Percentiles rank a stretch among this genome's conserved stretches.
These are phyloP conservation scores for Lasioglossum baleicum DNA, from an alignment of 1,140 invertebrate species.

Conservation along the genomic window DNA sequence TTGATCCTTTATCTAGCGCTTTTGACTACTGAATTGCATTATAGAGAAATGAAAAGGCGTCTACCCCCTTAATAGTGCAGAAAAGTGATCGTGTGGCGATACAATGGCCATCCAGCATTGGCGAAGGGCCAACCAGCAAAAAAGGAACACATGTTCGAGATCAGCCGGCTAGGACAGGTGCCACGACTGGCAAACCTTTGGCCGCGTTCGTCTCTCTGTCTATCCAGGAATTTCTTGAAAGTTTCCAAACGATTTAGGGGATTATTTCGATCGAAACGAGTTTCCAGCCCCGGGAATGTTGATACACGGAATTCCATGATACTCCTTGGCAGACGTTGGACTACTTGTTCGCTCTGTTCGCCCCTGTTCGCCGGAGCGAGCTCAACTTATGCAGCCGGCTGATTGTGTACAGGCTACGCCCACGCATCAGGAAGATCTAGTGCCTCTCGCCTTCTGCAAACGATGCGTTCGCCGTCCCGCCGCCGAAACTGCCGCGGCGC, in stretches of 20 bases:
- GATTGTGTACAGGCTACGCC: not conserved
- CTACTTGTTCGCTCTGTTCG: not conserved
- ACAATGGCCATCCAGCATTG: constrained; percentile 56
- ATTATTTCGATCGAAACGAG: constrained; percentile 29
- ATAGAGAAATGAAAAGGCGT: no score
- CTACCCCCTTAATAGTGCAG: not conserved
- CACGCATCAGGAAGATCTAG: not conserved
- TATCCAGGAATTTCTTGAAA: constrained; percentile 43
- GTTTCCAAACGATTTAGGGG: constrained; percentile 21
- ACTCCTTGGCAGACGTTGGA: not conserved
- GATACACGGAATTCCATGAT: constrained; percentile 31
- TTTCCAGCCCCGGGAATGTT: constrained; percentile 30
- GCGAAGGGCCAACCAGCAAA: constrained; percentile 71
- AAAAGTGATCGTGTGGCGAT: constrained; percentile 48
- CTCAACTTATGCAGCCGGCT: constrained; percentile 18
- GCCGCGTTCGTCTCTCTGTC: constrained; percentile 55
- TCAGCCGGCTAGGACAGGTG: constrained; percentile 75
- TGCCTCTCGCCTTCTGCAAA: not conserved
- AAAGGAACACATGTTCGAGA: constrained; percentile 78
- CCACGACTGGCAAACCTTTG: constrained; percentile 62
- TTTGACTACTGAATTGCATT: no score
- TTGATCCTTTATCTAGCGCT: no score
- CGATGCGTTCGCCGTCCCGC: not conserved
- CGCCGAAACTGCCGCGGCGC: not conserved
- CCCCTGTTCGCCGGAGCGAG: not conserved